Percentiles rank a stretch among this genome's conserved stretches.
Conservation (phyloP, 2,888 invertebrate genomes). For the Drosophila cognata region DNA sequence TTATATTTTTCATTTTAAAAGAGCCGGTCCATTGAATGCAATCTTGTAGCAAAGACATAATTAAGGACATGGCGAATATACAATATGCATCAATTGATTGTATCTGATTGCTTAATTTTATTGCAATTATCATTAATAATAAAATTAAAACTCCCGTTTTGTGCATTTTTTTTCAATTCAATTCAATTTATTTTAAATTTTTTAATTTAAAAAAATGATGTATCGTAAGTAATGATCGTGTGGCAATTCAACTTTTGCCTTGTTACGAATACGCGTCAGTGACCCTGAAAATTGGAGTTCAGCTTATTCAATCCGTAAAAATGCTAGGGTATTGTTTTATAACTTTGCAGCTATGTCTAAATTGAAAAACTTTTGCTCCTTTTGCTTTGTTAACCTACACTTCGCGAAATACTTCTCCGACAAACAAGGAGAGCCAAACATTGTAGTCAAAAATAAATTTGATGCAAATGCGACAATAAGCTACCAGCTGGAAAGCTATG, state of each 20-base stretch:
- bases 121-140: neutral
- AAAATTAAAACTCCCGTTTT: neutral
- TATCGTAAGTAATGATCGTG: neutral
- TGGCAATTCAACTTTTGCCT: neutral
- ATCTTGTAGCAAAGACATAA: neutral
- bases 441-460: neutral
- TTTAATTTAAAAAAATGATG: neutral
- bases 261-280: neutral
- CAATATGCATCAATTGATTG: neutral
- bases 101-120: neutral
- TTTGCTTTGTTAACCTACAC: neutral
- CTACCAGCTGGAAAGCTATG: neutral
- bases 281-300: neutral
- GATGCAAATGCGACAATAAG: neutral
- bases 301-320: neutral
- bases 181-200: neutral
- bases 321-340: neutral
- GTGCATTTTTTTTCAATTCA: neutral
- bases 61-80: neutral
- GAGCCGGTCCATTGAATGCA: neutral
- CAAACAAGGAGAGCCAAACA: neutral
- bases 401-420: neutral
- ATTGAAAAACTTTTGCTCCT: neutral
- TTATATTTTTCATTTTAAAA: neutral
- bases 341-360: neutral